Evolutionary conservation across 2,113 vertebrate species (phyloP).

Genomic region (Hystrix brachyura): DNA sequence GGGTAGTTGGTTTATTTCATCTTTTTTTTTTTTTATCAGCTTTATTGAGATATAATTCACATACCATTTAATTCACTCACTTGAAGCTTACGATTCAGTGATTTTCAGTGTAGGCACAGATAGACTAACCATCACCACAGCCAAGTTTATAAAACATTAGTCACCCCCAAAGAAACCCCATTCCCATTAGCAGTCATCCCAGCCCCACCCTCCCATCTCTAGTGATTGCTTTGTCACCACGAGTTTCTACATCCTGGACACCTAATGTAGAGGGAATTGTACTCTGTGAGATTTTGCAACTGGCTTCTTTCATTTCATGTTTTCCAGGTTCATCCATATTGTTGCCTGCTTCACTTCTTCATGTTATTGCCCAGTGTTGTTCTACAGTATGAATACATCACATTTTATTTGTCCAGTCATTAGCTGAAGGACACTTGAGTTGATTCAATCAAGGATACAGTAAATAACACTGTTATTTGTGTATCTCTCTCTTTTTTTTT

Average conservation of each 20-base stretch:
- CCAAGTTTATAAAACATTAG: not conserved
- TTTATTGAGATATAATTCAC: conserved; percentile 15
- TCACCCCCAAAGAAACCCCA: not conserved
- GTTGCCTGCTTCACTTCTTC: not conserved
- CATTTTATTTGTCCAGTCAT: not conserved
- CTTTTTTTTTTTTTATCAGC: not conserved
- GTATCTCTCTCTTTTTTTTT: not conserved
- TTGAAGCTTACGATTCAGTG: not conserved
- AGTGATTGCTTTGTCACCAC: no score
- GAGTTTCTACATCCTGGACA: not conserved
- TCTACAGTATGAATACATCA: not conserved
- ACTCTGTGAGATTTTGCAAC: not conserved
- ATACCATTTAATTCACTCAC: not conserved
- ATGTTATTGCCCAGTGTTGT: not conserved
- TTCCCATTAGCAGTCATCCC: accelerated
- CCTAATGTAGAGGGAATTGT: not conserved
- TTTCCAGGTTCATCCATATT: not conserved
- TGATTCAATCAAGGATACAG: not conserved
- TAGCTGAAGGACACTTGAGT: not conserved
- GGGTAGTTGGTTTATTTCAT: not conserved
- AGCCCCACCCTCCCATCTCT: not conserved
- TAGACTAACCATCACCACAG: not conserved
- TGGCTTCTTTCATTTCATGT: not conserved
- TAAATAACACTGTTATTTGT: not conserved
- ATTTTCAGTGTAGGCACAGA: not conserved